These are phyloP conservation scores for Hormaphis cornu DNA, from an alignment of 1,140 invertebrate species.

Conservation along the genomic window DNA sequence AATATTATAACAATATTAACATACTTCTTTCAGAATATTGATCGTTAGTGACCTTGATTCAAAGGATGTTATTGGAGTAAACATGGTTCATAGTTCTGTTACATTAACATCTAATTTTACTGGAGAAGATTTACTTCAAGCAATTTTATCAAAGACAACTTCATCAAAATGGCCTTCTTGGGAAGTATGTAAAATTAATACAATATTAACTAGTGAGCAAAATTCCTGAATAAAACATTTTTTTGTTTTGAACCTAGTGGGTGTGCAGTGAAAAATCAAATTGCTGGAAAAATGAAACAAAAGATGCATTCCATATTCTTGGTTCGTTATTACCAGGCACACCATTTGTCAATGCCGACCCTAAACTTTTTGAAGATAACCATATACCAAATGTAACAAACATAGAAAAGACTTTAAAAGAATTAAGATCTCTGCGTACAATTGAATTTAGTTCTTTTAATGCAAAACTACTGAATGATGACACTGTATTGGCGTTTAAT, in stretches of 20 bases:
- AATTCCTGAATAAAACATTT: background rate
- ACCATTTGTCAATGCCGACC: slow-evolving; percentile 6
- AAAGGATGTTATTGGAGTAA: background rate
- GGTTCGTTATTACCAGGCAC: background rate
- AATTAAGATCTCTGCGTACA: background rate
- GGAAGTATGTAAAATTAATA: slow-evolving; percentile 12
- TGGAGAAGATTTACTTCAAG: slow-evolving; percentile 15
- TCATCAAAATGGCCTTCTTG: slow-evolving; percentile 11
- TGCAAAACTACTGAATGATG: slow-evolving; percentile 11
- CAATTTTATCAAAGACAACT: background rate
- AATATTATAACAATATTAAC: background rate
- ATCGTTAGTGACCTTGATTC: slow-evolving; percentile 3
- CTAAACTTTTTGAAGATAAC: slow-evolving; percentile 5
- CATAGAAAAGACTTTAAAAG: background rate
- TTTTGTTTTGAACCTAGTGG: slow-evolving; percentile 2
- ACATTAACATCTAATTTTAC: slow-evolving; percentile 3
- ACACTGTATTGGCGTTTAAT: slow-evolving; percentile 13
- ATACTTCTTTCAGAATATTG: slow-evolving; percentile 22
- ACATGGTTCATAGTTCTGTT: slow-evolving; percentile 20
- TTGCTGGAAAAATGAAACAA: slow-evolving; percentile 4
- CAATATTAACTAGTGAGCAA: background rate
- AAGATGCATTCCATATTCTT: slow-evolving; percentile 21
- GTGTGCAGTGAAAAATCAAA: background rate
- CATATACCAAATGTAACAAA: slow-evolving; percentile 15
- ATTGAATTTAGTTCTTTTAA: slow-evolving; percentile 24